A percentile compares a stretch with the other conserved stretches of the same genome.
These are phyloP conservation scores for Calliphora vicina DNA, from an alignment of 1,140 invertebrate species.

Conservation along the genomic window DNA sequence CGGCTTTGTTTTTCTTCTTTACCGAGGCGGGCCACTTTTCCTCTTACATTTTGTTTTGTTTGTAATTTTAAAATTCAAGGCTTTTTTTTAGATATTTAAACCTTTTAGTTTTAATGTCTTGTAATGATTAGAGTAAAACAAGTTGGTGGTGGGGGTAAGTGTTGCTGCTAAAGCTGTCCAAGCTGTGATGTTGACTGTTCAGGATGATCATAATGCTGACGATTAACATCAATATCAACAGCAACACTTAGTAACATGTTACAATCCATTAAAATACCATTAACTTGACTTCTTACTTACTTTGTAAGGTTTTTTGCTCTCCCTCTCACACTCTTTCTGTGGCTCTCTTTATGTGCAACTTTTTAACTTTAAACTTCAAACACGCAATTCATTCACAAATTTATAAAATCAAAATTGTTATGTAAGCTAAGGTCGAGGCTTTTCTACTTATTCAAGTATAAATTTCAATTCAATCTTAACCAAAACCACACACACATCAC, in stretches of 20 bases:
- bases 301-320: not conserved
- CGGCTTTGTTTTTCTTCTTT: constrained; percentile 9
- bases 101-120: constrained; percentile 31
- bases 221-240: constrained; percentile 7
- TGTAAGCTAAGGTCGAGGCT: not conserved
- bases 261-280: not conserved
- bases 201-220: not conserved
- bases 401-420: not conserved
- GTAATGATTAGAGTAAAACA: not conserved
- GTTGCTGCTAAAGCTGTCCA: not conserved
- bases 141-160: not conserved
- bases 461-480: not conserved
- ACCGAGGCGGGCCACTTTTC: not conserved
- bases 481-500: not conserved
- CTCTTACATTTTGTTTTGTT: not conserved
- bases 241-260: not conserved
- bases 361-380: not conserved
- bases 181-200: not conserved
- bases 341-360: not conserved
- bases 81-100: not conserved
- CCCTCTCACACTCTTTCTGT: not conserved
- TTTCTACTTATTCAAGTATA: not conserved
- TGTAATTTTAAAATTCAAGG: not conserved
- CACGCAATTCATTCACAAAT: constrained; percentile 13
- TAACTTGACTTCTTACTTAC: constrained; percentile 10